Conservation (phyloP, 2,113 vertebrate species). For the Origma solitaria region DNA sequence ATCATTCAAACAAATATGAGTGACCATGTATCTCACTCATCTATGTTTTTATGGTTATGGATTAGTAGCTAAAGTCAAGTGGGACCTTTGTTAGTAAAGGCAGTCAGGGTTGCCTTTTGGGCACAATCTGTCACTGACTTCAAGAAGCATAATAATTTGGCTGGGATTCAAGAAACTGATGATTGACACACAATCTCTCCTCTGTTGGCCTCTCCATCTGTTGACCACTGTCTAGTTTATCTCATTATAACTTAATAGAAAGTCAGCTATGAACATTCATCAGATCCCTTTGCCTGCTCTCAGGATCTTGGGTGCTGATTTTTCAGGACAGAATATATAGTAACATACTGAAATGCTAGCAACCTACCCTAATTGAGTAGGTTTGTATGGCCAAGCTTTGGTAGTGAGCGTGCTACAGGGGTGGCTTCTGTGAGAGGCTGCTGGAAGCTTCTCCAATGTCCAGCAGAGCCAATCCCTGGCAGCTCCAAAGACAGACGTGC, state of each 20-base stretch:
- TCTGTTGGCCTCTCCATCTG: not conserved
- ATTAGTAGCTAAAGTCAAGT: not conserved
- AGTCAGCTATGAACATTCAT: not conserved
- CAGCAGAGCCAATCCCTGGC: not conserved
- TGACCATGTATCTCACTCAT: not conserved
- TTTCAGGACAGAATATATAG: not conserved
- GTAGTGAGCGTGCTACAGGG: rapidly evolving
- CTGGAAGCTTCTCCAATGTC: not conserved
- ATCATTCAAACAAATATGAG: not conserved
- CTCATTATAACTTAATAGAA: not conserved
- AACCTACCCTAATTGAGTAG: not conserved
- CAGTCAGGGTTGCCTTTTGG: not conserved
- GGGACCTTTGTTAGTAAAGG: not conserved
- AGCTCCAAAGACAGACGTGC: not conserved
- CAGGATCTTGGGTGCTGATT: not conserved
- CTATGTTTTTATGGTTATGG: not conserved
- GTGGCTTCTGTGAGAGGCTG: not conserved
- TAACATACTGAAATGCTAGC: not conserved
- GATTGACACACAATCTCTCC: not conserved
- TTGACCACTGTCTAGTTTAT: not conserved
- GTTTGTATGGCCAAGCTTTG: not conserved
- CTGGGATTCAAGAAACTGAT: not conserved
- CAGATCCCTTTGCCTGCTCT: not conserved
- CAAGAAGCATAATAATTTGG: not conserved
- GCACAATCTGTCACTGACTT: not conserved